Evolutionary conservation across 1,140 invertebrate species (phyloP), one percentile per base, ranked within the genome.

Genomic region (Acyrthosiphon pisum): DNA sequence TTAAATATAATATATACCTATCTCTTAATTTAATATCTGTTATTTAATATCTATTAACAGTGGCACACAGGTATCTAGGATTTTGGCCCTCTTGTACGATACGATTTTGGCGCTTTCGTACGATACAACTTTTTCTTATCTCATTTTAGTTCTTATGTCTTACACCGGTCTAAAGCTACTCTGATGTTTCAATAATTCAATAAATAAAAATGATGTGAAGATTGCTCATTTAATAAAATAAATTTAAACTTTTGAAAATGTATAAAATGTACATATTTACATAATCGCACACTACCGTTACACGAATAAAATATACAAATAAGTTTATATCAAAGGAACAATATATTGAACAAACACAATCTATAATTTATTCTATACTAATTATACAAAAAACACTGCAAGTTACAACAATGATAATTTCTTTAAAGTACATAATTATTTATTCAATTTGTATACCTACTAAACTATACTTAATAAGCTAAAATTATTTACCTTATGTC

Each of bases 401-500:
- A 76, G 2, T 68, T n/a, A 18, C 30, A 68, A 68, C 30, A n/a
- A 18, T 18, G 30, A 68, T 68, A 14, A 68, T 68, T n/a, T 30
- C 3, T 30, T 60, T 60, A 30, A 60, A 30, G 30, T 11, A 1
- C 11, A 60, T n/a, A 4, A 30, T 11, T 68, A 68, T 23, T 30
- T 11, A 14, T 68, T n/a, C 26, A 68, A 68, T 68, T 14, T 68
- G 22, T 53, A 53, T 53, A 53, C 50, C 22, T 14, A 53, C 6
- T 23, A 26, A 56, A 26, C 30, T 68, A n/a, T 30, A 68, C 60
- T 68, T n/a, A 68, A 68, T 14, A 76, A 76, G 1, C n/a, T 76
- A 46, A 86, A 46, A 46, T 9, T 56, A 89, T 93, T 95, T 94
- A 96, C 96, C 98, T 97, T 90, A 99, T 97, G 95, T 99, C 98